Evolutionary conservation across 2,888 invertebrate species (phyloP).

Genomic region (Yponomeuta malinellus): DNA sequence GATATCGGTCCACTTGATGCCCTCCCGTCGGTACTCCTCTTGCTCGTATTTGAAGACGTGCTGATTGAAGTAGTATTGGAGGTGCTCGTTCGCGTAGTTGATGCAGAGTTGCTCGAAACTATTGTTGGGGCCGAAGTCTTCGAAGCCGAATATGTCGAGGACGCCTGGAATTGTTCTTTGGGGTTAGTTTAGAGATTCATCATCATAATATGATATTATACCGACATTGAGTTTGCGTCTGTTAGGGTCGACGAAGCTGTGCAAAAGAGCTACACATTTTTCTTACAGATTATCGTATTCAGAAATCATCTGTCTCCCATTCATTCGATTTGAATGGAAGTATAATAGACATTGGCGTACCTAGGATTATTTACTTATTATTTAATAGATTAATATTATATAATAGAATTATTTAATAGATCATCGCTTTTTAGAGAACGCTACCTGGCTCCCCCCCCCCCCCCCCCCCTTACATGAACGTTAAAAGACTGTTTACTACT

Average conservation of each 20-base stretch:
- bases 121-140: conserved; percentile 92
- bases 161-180: conserved; percentile 76
- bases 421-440: no score
- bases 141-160: conserved; percentile 97
- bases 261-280: not conserved
- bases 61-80: conserved; percentile 98
- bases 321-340: no score
- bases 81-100: conserved; percentile 97
- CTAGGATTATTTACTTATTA: no score
- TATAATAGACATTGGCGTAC: no score
- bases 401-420: no score
- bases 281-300: not conserved
- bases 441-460: no score
- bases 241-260: not conserved
- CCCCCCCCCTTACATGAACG: no score
- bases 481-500: no score
- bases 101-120: conserved; percentile 98
- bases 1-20: conserved; percentile 96
- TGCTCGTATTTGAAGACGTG: conserved; percentile 99
- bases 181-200: not conserved
- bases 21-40: conserved; percentile 95
- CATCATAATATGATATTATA: no score
- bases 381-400: no score
- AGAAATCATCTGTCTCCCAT: no score
- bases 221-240: no score